Evolutionary conservation across 2,797 vertebrate genomes (phyloP), one percentile per base, ranked within the genome.

Genomic region (Chrysocyon brachyurus): DNA sequence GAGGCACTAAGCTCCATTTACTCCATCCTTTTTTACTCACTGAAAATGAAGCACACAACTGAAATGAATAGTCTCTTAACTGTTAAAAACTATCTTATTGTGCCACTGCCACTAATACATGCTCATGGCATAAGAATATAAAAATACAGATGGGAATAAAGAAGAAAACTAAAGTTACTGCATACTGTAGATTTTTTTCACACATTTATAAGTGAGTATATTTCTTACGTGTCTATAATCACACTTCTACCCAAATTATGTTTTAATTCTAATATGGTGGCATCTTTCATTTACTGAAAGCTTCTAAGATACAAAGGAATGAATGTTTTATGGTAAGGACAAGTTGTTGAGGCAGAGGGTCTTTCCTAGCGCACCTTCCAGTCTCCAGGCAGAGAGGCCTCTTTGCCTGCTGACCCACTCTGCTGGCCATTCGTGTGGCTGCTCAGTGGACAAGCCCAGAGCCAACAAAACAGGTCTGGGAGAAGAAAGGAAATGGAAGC

Each of bases 291-390:
- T 93, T 93, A 84, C 0, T 87, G 75, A 78, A 93, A 91, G 22
- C 46, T 61, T 81, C 70, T 31, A 86, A 57, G 77, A 89, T 14
- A 83, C 33, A 92, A 94, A 78, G 46, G 68, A 83, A 86, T 81
- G 31, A 79, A 40, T 52, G 28, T 56, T 83, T 84, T 72, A 36
- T 59, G 33, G 21, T 28, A 77, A 61, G 78, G 79, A 77, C 26
- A 57, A 31, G 79, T 12, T 57, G 52, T 28, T 75, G 61, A 36
- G 59, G 17, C 52, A 84, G 46, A 79, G 4, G 2, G 6, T 49
- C n/a, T 33, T 82, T 79, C 89, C 77, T 36, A 17, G 46, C 1
- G 22, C 31, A 46, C 33, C 33, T 87, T 61, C 81, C 40, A 56
- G 9, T 28, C 22, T 89, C 70, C 10, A 36, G n/a, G 40, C 33